A percentile compares a stretch with the other conserved stretches of the same genome.
Conservation (phyloP, 2,888 invertebrate species). For the Hirtodrosophila cameraria region DNA sequence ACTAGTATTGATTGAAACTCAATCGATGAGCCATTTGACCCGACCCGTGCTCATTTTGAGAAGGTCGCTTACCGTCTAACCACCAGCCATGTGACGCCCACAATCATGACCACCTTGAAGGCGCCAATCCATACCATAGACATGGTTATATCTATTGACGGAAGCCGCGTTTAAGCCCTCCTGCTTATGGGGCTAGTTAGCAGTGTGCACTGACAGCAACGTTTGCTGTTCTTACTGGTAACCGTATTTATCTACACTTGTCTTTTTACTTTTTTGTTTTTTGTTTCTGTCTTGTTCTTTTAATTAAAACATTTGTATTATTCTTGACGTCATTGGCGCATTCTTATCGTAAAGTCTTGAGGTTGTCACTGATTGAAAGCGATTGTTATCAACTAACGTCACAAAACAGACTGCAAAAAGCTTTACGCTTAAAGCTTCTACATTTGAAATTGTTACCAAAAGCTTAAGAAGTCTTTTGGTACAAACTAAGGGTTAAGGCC, state of each 20-base stretch:
- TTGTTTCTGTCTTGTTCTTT: no score
- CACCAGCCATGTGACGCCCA: slow-evolving; percentile 87
- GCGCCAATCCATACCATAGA: slow-evolving; percentile 87
- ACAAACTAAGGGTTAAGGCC: no score
- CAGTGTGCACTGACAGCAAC: slow-evolving; percentile 26
- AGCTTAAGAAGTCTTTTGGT: neutral
- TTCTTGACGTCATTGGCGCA: slow-evolving; percentile 74
- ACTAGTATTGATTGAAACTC: no score
- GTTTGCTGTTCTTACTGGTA: neutral
- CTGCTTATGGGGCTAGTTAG: slow-evolving; percentile 31
- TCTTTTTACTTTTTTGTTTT: neutral
- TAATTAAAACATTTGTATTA: slow-evolving; percentile 32
- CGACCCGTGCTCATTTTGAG: neutral
- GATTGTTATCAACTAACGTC: slow-evolving; percentile 40
- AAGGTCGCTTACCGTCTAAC: slow-evolving; percentile 85
- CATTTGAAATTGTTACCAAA: no score
- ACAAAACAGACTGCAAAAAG: slow-evolving; percentile 13
- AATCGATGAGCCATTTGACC: no score
- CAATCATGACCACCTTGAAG: slow-evolving; percentile 87
- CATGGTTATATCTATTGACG: slow-evolving; percentile 83
- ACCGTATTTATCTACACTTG: slow-evolving; percentile 30
- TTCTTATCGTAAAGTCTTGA: slow-evolving; percentile 48
- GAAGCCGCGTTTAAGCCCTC: slow-evolving; percentile 6
- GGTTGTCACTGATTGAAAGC: neutral
- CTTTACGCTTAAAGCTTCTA: neutral